These are phyloP conservation scores for Actinostola sp. DNA, from an alignment of 92 coral and sea anemone genomes.

Conservation along the genomic window DNA sequence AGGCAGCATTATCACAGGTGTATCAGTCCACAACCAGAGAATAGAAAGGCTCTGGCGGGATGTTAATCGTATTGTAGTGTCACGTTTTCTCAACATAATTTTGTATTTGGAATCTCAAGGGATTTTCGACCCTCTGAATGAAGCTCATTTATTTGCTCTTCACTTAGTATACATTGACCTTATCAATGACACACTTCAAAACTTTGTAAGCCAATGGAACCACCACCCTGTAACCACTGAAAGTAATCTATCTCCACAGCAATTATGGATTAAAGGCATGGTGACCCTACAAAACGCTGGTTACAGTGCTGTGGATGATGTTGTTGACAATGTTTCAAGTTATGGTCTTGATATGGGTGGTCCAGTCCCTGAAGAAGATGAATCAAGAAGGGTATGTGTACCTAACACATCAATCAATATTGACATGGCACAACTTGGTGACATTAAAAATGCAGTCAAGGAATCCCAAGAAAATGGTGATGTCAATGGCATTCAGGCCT, in stretches of 20 bases:
- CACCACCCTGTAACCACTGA: too few species aligned
- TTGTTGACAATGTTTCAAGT: background rate
- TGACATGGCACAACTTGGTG: background rate
- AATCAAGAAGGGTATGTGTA: background rate
- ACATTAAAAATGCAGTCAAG: background rate
- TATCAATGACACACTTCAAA: conserved; percentile 35
- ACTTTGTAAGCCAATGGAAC: conserved; percentile 9
- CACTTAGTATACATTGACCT: conserved; percentile 25
- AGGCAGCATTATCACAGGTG: conserved; percentile 47
- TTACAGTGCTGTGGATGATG: background rate
- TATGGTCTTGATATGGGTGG: conserved; percentile 1
- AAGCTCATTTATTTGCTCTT: conserved; percentile 42
- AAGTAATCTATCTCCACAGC: too few species aligned
- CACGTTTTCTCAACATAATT: conserved; percentile 16
- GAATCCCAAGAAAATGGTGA: background rate
- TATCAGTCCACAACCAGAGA: conserved; percentile 46
- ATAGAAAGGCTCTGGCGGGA: conserved; percentile 53
- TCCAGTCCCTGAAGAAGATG: conserved; percentile 11
- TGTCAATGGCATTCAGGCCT: background rate
- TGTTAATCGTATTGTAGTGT: conserved; percentile 42
- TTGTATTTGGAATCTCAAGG: conserved; percentile 37
- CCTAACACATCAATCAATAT: background rate
- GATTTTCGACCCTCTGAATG: conserved; percentile 36
- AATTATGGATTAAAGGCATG: background rate
- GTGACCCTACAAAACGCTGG: background rate